Evolutionary conservation across 1,140 invertebrate species (phyloP), one percentile per base, ranked within the genome.

Genomic region (Lethocerus indicus): DNA sequence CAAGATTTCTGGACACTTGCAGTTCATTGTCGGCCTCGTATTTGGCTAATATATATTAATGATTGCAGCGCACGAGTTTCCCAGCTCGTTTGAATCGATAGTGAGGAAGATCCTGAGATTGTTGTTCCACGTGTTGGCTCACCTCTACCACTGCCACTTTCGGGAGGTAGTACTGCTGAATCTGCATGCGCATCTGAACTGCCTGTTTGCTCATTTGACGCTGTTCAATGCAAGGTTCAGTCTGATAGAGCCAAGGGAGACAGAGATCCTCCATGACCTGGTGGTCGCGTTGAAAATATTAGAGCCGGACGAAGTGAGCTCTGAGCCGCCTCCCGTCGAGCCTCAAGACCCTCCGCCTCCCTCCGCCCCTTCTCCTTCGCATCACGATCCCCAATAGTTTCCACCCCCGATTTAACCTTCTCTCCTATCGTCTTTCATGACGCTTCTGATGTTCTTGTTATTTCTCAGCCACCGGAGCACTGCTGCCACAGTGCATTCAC

Each of bases 101-200:
- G 88, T 95, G 59, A 85, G 91, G 67, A 94, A 93, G 70, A 94
- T 97, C 64, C 79, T 93, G 68, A 82, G 87, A 64, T 78, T 94
- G 69, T 76, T 96, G 71, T 96, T 93, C 74, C 92, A 96, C 69
- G 90, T 97, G 61, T 75, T 97, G 73, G 90, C 92, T 63, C 93
- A 98, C 72, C 76, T 97, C 63, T 97, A 97, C 73, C 89, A 94
- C 68, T 84, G 85, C 69, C 94, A 98, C 78, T 96, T 95, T 72
- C 79, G 85, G 69, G 87, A 95, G 71, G 79, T 96, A 59, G 83
- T 88, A 60, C 74, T 89, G 58, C 77, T 97, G 63, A 83, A 83
- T 60, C 75, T 96, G 59, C 90, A 95, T 71, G 79, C 87, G 61
- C 89, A 95, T 71, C 78, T 94, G 64, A 94, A 94, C 74, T 85